Evolutionary conservation across 2,113 vertebrate species (phyloP).

Genomic region (Mus pahari): DNA sequence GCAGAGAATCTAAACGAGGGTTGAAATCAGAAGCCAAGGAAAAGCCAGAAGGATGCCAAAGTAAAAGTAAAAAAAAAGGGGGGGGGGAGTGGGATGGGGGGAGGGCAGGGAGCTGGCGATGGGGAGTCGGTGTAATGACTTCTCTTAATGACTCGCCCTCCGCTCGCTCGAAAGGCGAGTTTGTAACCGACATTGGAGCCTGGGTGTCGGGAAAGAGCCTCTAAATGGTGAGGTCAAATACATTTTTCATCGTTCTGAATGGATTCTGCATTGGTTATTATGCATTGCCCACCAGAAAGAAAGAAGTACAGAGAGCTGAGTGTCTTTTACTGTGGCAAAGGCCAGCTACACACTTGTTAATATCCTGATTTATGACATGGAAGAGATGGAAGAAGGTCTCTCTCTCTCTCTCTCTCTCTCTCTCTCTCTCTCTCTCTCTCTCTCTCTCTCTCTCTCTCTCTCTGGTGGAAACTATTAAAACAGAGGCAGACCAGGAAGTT

Average conservation of each 20-base stretch:
- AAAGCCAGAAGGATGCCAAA: constrained; percentile 88
- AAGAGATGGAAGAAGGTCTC: constrained; percentile 78
- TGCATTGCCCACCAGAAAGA: constrained; percentile 83
- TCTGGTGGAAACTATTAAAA: constrained; percentile 77
- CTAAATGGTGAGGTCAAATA: constrained; percentile 76
- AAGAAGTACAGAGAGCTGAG: constrained; percentile 86
- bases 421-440: background rate
- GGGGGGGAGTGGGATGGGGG: no score
- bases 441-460: background rate
- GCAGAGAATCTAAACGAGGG: constrained; percentile 89
- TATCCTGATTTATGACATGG: constrained; percentile 88
- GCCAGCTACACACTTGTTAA: constrained; percentile 87
- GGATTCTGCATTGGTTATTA: constrained; percentile 85
- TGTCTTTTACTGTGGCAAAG: constrained; percentile 86
- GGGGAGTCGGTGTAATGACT: constrained; percentile 86
- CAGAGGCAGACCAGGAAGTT: constrained; percentile 87
- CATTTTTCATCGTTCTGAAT: constrained; percentile 85
- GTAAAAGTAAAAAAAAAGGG: constrained; percentile 54
- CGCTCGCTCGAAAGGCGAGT: constrained; percentile 84
- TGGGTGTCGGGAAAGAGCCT: constrained; percentile 83
- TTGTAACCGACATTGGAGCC: constrained; percentile 83
- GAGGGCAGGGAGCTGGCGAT: constrained; percentile 63
- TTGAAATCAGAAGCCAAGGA: constrained; percentile 90
- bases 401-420: background rate
- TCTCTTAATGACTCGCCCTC: constrained; percentile 87